Evolutionary conservation across 2,888 invertebrate species (phyloP).

Genomic region (Hyposoter dolosus): DNA sequence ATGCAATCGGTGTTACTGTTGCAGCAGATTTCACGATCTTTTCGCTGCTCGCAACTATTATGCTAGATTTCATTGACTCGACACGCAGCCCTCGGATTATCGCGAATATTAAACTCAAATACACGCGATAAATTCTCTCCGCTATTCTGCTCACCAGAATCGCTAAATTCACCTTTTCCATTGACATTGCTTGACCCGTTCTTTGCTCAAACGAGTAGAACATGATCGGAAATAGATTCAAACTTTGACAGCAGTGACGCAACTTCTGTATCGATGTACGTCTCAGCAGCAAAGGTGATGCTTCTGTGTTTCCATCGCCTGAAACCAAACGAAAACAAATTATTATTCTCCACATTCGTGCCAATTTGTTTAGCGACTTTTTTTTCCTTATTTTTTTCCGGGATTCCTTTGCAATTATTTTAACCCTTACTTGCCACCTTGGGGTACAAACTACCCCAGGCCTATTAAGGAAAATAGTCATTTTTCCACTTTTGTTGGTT

Average conservation of each 20-base stretch:
- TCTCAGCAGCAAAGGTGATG: slow-evolving; percentile 79
- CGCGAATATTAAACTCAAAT: slow-evolving; percentile 73
- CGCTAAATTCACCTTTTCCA: slow-evolving; percentile 76
- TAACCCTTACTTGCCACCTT: neutral
- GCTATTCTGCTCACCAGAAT: slow-evolving; percentile 74
- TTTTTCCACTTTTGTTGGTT: too few species aligned
- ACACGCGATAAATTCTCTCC: slow-evolving; percentile 76
- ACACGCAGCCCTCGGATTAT: slow-evolving; percentile 61
- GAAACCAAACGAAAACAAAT: slow-evolving; percentile 47
- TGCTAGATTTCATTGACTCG: slow-evolving; percentile 31
- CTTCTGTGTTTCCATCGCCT: slow-evolving; percentile 80
- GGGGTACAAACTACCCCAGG: too few species aligned
- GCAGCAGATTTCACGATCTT: neutral
- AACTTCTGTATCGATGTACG: slow-evolving; percentile 82
- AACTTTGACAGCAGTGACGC: slow-evolving; percentile 83
- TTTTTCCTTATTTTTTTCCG: neutral
- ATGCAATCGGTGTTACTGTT: slow-evolving; percentile 1
- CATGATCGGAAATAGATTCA: slow-evolving; percentile 83
- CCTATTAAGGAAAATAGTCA: too few species aligned
- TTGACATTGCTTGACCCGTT: slow-evolving; percentile 79
- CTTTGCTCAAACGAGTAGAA: slow-evolving; percentile 82
- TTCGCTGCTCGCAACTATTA: neutral
- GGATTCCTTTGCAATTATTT: neutral
- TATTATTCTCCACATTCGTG: neutral
- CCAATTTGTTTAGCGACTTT: neutral